Conservation (phyloP, 2,797 vertebrate species). For the Malacoctenus gilli region DNA sequence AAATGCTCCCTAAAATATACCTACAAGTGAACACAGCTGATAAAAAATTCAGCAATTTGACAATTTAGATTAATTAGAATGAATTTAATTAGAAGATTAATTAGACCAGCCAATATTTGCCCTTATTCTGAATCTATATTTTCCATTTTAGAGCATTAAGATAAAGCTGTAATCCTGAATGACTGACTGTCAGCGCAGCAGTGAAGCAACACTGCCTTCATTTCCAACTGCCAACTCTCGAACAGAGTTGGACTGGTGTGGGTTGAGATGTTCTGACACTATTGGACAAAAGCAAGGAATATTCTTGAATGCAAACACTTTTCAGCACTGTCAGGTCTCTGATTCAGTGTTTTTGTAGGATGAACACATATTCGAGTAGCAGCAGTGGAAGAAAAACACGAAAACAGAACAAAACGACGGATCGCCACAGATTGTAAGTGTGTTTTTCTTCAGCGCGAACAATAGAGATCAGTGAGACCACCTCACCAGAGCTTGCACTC, state of each 20-base stretch:
- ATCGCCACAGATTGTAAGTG: too few relatives aligned
- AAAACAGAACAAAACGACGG: too few relatives aligned
- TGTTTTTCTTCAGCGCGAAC: not conserved
- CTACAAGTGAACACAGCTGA: slow-evolving; percentile 30
- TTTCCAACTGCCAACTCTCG: slow-evolving; percentile 2
- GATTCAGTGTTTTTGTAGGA: too few relatives aligned
- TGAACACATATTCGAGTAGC: too few relatives aligned
- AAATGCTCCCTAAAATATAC: slow-evolving; percentile 15
- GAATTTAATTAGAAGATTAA: slow-evolving; percentile 40
- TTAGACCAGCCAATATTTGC: slow-evolving; percentile 23
- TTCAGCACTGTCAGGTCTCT: too few relatives aligned
- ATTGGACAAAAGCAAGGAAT: too few relatives aligned
- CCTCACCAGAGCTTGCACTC: slow-evolving; percentile 21
- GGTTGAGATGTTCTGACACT: not conserved
- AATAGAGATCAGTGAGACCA: not conserved
- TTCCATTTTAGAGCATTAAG: slow-evolving; percentile 27
- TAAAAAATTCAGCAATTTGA: slow-evolving; percentile 19
- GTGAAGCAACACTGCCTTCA: slow-evolving; percentile 7
- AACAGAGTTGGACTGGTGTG: not conserved
- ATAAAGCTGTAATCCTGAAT: slow-evolving; percentile 30
- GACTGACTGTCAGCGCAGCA: slow-evolving; percentile 19
- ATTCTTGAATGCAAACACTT: too few relatives aligned
- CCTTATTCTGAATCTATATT: slow-evolving; percentile 36
- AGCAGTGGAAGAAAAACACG: too few relatives aligned
- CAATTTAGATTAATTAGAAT: slow-evolving; percentile 40